Evolutionary conservation across 2,888 invertebrate species (phyloP).

Genomic region (Petrolisthes cinctipes): DNA sequence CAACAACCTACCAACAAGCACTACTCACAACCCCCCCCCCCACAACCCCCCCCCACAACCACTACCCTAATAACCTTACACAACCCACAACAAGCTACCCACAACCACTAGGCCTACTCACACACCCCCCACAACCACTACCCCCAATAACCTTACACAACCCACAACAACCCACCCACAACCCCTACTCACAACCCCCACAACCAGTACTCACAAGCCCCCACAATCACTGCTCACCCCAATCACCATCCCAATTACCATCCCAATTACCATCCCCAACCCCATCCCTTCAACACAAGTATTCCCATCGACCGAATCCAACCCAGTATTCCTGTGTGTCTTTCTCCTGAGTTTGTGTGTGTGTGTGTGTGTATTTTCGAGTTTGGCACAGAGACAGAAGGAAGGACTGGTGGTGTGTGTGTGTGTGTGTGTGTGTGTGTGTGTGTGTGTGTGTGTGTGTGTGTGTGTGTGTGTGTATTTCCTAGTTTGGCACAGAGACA

Average conservation of each 20-base stretch:
- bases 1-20: background rate
- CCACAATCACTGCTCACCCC: background rate
- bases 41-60: background rate
- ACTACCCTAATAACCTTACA: too few relatives aligned
- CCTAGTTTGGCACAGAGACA: background rate
- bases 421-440: conserved; percentile 16
- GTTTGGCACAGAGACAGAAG: too few relatives aligned
- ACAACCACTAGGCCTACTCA: background rate
- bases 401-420: too few relatives aligned
- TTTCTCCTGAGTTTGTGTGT: background rate
- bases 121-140: background rate
- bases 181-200: background rate
- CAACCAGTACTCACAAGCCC: background rate
- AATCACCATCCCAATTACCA: background rate
- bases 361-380: too few relatives aligned
- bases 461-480: conserved; percentile 24
- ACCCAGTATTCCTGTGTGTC: too few relatives aligned
- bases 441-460: conserved; percentile 31
- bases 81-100: background rate
- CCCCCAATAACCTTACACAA: too few relatives aligned
- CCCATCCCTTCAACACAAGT: background rate
- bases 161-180: background rate
- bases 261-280: background rate
- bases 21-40: background rate
- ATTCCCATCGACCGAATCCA: too few relatives aligned